Base-by-base conservation (phyloP, 2,888 invertebrate genomes). In the Dryococelus australis region DNA sequence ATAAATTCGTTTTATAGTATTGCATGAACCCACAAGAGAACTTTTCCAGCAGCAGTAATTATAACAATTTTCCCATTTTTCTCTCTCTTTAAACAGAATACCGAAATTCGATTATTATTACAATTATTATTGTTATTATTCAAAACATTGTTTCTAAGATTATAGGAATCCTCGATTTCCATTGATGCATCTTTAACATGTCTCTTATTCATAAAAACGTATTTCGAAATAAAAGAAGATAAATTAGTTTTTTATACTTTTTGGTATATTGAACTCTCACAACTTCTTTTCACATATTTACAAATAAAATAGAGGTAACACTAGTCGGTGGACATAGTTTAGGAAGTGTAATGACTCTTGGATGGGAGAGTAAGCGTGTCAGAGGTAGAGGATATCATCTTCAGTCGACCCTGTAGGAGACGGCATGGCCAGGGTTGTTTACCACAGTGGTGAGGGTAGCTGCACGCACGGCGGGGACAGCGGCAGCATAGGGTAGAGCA, bases 351-450 rank as follows among this genome's bases (percentile, higher is more conserved):
- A 78, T 0, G 13, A 53, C n/a, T 16, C 0, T 8, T 20, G 20
- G 24, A 8, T 65, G 65, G 20, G 65, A 8, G 8, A 20, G n/a
- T 16, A 24, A 3, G 16, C 8, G n/a, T 20, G 8, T 8, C 65
- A 20, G 20, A 20, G 65, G 65, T n/a, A 65, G 65, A n/a, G 4
- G 65, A n/a, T 16, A 3, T 16, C 8, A 2, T 8, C 10, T 87
- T 90, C 91, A 92, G 91, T 92, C 92, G 89, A 92, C 91, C 86
- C 92, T 90, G 92, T 92, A 92, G 85, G 92, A 91, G 88, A 92
- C 91, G 87, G 92, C 92, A 90, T 92, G 92, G 88, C 92, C 92
- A 86, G 93, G 92, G 90, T 90, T 92, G 91, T 92, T 92, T 90
- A 92, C 91, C 84, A 92, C 90, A 87, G 91, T 91, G 90, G 92